Evolutionary conservation across 2,888 invertebrate genomes (phyloP).

Genomic region (Rhorus exstirpatorius): DNA sequence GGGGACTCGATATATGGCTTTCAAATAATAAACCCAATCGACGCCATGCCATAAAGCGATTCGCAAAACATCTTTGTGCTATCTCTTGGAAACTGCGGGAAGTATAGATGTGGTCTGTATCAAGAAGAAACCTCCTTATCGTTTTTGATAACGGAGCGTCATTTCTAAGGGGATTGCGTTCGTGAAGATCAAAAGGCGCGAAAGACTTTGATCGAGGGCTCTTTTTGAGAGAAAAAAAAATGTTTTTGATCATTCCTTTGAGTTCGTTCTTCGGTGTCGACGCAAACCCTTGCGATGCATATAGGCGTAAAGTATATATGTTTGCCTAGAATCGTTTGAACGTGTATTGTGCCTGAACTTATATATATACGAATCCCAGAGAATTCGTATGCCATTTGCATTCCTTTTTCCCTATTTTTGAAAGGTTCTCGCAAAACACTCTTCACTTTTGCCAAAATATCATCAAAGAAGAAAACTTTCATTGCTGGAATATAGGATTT

Average conservation of each 20-base stretch:
- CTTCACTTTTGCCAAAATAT: slow-evolving; percentile 9
- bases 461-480: slow-evolving; percentile 27
- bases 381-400: neutral
- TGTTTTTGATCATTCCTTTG: neutral
- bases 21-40: too few species aligned
- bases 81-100: neutral
- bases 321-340: slow-evolving; percentile 29
- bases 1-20: too few species aligned
- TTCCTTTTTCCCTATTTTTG: neutral
- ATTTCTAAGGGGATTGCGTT: neutral
- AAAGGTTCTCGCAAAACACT: neutral
- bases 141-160: neutral
- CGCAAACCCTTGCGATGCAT: neutral
- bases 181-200: slow-evolving; percentile 1
- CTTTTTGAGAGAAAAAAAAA: neutral
- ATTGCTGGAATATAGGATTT: slow-evolving; percentile 29
- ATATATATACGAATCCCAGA: slow-evolving; percentile 17
- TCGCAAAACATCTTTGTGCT: neutral
- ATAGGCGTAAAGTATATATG: neutral
- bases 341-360: slow-evolving; percentile 22
- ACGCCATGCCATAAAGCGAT: too few species aligned
- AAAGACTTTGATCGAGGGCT: slow-evolving; percentile 14
- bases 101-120: neutral
- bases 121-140: slow-evolving; percentile 6
- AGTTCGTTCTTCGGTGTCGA: neutral